Evolutionary conservation across 2,113 vertebrate genomes (phyloP), one percentile per base, ranked within the genome.

Genomic region (Burhinus bistriatus): DNA sequence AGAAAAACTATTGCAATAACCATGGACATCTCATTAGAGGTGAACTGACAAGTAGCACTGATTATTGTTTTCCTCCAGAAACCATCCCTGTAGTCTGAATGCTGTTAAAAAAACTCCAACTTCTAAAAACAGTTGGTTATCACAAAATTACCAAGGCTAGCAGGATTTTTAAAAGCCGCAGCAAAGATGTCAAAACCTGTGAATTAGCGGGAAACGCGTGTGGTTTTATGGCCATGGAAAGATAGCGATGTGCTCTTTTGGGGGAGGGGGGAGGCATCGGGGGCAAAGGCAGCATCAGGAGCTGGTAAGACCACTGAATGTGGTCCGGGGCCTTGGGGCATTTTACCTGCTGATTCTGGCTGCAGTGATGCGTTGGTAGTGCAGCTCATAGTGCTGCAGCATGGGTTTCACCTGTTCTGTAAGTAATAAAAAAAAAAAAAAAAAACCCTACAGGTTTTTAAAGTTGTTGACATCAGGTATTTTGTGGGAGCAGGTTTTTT

Each of bases 161-260:
- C 15, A 62, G 12, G n/a, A 38, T 71, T 51, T 51, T 51, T 51
- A 51, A 51, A 51, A 51, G 49, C 49, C 47, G 47, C 47, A 51
- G 49, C 49, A 12, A 51, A 83, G 25, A 75, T 21, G 21, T 34
- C 2, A 18, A 45, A 32, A 57, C 40, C 40, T 11, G 11, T 40
- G 1, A 66, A 21, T 34, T 8, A 23, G 3, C 12, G 9, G 14
- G 70, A 75, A 86, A 57, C 1, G 1, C 0, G 1, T 13, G 4
- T 0, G n/a, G 21, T 4, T 86, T 71, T 40, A 45, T 54, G 62
- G 61, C 22, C 34, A 7, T 7, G 14, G 49, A 22, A 26, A 26
- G 51, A 22, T 34, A 15, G 21, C 15, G 34, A 4, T 4, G 2
- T 34, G n/a, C 30, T 36, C 3, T n/a, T 81, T 38, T 32, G 73